phyloP scores from a whole-genome alignment of 2,113 vertebrate species.

The Coryphaenoides rupestris region DNA sequence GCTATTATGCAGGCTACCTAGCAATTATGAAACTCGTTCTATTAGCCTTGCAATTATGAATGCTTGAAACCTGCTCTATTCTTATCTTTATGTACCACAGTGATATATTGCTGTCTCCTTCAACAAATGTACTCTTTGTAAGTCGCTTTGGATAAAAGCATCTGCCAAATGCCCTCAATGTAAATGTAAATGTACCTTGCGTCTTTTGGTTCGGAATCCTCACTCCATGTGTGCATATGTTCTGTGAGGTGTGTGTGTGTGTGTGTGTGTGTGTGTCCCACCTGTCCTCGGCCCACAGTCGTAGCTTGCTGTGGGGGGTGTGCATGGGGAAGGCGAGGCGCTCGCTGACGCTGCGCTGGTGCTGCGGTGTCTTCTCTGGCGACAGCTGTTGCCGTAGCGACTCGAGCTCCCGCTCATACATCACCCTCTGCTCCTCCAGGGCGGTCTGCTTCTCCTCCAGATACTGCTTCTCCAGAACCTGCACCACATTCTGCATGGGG shows the following conservation, averaged over 20 bases:
- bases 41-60: too few species aligned
- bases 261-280: conserved; percentile 44
- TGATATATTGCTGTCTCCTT: too few species aligned
- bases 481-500: conserved; percentile 93
- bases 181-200: too few species aligned
- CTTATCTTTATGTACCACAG: too few species aligned
- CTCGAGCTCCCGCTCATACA: conserved; percentile 93
- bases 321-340: conserved; percentile 81
- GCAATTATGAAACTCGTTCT: too few species aligned
- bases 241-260: conserved; percentile 5
- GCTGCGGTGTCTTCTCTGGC: conserved; percentile 80
- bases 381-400: conserved; percentile 91
- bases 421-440: conserved; percentile 92
- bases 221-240: neutral
- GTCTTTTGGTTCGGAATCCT: neutral
- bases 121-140: too few species aligned
- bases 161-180: too few species aligned
- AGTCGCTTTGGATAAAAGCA: too few species aligned
- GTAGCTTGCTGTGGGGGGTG: conserved; percentile 81
- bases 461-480: conserved; percentile 94
- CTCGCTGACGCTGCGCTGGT: conserved; percentile 77
- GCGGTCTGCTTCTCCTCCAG: conserved; percentile 91
- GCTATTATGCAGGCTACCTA: too few species aligned
- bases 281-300: conserved; percentile 95
- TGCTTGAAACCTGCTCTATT: too few species aligned